Base-by-base conservation (phyloP, 2,888 invertebrate genomes). In the Andrena marginata region DNA sequence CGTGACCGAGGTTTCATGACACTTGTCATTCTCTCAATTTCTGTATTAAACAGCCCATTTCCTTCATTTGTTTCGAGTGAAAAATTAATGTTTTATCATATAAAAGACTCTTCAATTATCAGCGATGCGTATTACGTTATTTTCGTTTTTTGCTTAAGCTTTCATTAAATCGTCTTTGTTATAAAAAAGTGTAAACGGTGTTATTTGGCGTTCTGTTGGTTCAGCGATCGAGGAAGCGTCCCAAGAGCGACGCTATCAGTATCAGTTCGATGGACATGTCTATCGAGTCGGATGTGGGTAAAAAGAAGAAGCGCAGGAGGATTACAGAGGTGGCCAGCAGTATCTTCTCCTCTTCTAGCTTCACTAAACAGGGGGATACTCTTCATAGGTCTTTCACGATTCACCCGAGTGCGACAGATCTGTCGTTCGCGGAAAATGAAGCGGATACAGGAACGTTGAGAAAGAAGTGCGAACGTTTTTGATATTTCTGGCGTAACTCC, bases 181-280 rank as follows among this genome's bases (percentile, higher is more conserved):
- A 48, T 33, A 16, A 42, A 48, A 48, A 33, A 35, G 16, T 35
- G 20, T 13, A 23, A 54, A 8, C 51, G 2, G 68, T 51, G 26
- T 62, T 51, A 54, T 49, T 51, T 64, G 49, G 4, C 29, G 1
- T 23, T 62, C 13, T 73, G 20, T 72, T 73, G 10, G 59, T 48
- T 64, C 71, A 93, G 93, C 91, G 93, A 81, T 92, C 93, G 7
- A 92, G 93, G 79, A 93, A 93, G 79, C 86, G 93, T 71, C 88
- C 92, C 31, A 93, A 93, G 63, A 93, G 93, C 70, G 93, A 93
- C 87, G 93, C 92, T 6, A 90, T 92, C 23, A 93, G 93, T 78
- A 77, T 93, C 35, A 91, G 88, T 83, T 93, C 93, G 0, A 92
- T 93, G 93, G 93, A 93, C 69, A 91, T 92, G 77, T 93, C 93